Base-by-base conservation (phyloP, 2,888 invertebrate species). In the Drosophila barbarae region DNA sequence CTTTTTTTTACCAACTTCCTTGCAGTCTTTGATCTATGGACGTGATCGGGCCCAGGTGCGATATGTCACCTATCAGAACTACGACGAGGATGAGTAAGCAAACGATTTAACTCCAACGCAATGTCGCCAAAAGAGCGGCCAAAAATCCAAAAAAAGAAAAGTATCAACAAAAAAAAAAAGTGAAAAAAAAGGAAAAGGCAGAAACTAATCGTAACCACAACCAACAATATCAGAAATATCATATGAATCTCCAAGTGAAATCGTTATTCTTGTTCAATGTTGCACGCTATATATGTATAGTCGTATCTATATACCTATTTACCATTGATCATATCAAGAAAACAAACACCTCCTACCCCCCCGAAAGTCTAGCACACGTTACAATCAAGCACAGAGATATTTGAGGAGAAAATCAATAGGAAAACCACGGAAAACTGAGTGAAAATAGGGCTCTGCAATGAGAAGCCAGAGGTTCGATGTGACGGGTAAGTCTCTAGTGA, bases 61-160 rank as follows among this genome's bases (percentile, higher is more conserved):
- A 79, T 98, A 98, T 90, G 97, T 98, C 58, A 97, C 96, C 86
- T 98, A 98, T 90, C 95, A 96, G 89, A 96, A 96, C 89, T 96
- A 96, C 85, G 96, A 96, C 80, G 96, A 96, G 80, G 95, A 95
- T 69, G 94, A 94, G 88, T 93, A 92, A 89, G 50, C 23, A 34
- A 54, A 52, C 18, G 28, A 69, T 32, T 53, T 46, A 69, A 58
- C 42, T 58, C 28, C 34, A 51, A 68, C 47, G 81, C 81, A 81
- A 76, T 71, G 81, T 83, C 73, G 71, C 56, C 64, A 36, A 55
- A 64, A 69, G 56, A 41, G 64, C 73, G 79, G 67, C 83, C 77
- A 82, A 79, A 79, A 79, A 79, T 44, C 28, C 6, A 69, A 60
- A 64, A 71, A 74, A 73, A 74, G 73, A 69, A 58, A 42, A 36